Base-by-base conservation (phyloP, 2,797 vertebrate genomes). In the Phrynocephalus vlangalii region DNA sequence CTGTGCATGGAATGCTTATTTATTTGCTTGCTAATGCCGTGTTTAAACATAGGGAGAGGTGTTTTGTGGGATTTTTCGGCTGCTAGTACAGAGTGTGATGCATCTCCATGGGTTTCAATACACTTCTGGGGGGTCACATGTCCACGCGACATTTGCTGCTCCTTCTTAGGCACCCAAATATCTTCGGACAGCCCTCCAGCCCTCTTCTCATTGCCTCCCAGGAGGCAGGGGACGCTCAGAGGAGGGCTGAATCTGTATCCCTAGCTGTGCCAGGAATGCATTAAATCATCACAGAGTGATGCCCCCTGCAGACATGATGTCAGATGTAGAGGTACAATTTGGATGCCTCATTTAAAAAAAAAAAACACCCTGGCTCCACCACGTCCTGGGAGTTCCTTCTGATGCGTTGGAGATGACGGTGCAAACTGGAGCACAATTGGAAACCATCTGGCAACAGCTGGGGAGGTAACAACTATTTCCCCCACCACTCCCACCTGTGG, bases 401-500 rank as follows among this genome's bases (percentile, higher is more conserved):
- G 26, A 52, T 56, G 83, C 85, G 71, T 71, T 85, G 83, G 52
- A 24, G 1, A 10, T 85, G 83, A 85, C 87, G 78, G 56, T 68
- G 5, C 60, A 22, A 60, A 20, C 60, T 3, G 7, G 6, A 52
- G 48, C 72, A 81, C 88, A 83, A 87, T 68, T 56, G 38, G 33
- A 56, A 76, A 11, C 24, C 20, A 15, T 56, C 71, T 26, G 79
- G 82, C 78, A 30, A 38, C n/a, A n/a, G n/a, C n/a, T n/a, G n/a
- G n/a, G n/a, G n/a, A n/a, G 67, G 50, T 79, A 38, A 13, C 72
- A 71, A 33, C 38, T 56, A 20, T 7, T 10, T 9, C 16, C 1
- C 1, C 10, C 0, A 0, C 28, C 33, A 79, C 2, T 9, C 13
- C 15, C 0, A 0, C 0, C 2, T 0, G 0, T 0, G 30, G 60